Evolutionary conservation across 2,888 invertebrate genomes (phyloP), one percentile per base, ranked within the genome.

Genomic region (Euplexia lucipara): DNA sequence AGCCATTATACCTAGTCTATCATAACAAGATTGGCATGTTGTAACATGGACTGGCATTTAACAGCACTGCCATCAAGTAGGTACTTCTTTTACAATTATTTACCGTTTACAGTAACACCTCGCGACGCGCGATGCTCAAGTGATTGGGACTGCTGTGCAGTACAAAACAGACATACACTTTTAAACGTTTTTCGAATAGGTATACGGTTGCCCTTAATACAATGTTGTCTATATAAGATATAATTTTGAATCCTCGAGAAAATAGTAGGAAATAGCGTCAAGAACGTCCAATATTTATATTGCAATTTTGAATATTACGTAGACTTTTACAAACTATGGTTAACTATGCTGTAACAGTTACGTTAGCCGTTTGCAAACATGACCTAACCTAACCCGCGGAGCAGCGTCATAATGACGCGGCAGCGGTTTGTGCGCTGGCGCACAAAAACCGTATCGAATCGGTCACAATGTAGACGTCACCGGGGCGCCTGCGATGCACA

Each of bases 371-470:
- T 64, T 60, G 63, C 63, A 51, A 79, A 78, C 86, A 82, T 87
- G 89, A 88, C 88, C 91, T 90, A 87, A 70, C 87, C 86, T 87
- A 91, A 91, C 88, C 85, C 83, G 83, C 65, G 66, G 80, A 74
- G 86, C 80, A 79, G 68, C 80, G 85, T 87, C 87, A 88, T 86
- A 82, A 88, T 87, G 90, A 89, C 86, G 84, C 66, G 79, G 82
- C 81, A 79, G 58, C 69, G 69, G 71, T 48, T 60, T 64, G 62
- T 64, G 73, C 68, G 68, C 67, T 51, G 10, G 47, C 65, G 56
- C 67, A 93, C 88, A 94, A 94, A 92, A 94, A 92, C 88, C 92
- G 85, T 89, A 84, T 84, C 93, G 86, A 94, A 95, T 94, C 86
- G 84, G 79, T 75, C 88, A 91, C 90, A 92, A 92, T 86, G 86